Percentiles rank a stretch among this genome's conserved stretches.
phyloP scores from a whole-genome alignment of 2,797 vertebrate species.

The Megalops cyprinoides region DNA sequence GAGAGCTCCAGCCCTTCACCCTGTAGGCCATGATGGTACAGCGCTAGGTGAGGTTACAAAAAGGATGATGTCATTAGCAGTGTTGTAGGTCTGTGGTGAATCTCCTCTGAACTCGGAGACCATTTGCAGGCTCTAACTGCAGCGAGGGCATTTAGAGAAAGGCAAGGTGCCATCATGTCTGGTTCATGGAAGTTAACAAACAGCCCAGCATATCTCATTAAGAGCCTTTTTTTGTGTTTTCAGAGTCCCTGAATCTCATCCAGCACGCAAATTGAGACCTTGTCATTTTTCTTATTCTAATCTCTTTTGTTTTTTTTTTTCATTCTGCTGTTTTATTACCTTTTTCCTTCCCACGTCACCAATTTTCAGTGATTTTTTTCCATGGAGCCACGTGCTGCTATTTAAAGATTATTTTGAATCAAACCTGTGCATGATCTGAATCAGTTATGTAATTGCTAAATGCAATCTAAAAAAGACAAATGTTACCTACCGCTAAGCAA shows the following conservation, averaged over 20 bases:
- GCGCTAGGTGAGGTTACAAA: too few relatives aligned
- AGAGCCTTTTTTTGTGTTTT: neutral
- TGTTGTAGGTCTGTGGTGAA: neutral
- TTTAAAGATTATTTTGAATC: neutral
- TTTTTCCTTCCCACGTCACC: neutral
- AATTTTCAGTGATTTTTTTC: neutral
- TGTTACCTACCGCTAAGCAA: neutral
- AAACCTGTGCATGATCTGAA: neutral
- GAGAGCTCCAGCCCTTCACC: neutral
- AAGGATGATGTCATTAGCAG: neutral
- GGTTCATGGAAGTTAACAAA: neutral
- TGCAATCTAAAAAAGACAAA: neutral
- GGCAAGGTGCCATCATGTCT: neutral
- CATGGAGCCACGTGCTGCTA: neutral
- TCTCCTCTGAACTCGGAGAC: neutral
- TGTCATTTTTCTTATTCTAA: neutral
- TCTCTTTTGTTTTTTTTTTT: neutral
- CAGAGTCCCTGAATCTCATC: neutral
- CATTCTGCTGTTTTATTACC: too few relatives aligned
- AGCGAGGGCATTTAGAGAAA: neutral
- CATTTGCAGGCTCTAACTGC: neutral
- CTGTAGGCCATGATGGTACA: neutral
- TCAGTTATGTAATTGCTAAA: neutral
- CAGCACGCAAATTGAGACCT: neutral
- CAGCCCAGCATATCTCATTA: neutral